Base-by-base conservation (phyloP, 2,888 invertebrate species). In the Tineola bisselliella region DNA sequence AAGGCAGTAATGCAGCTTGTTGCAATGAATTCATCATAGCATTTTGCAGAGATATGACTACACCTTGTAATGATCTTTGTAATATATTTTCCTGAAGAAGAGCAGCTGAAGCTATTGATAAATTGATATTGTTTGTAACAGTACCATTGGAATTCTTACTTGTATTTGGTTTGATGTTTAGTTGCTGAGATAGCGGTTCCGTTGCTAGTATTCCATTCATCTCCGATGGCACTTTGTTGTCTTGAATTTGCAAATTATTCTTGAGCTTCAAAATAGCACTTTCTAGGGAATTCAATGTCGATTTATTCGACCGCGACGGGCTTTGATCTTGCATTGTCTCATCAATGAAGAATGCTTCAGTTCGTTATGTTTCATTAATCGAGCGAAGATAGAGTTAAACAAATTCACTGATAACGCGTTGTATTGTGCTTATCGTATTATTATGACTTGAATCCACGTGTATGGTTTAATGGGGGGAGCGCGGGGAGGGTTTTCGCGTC, bases 1-100 rank as follows among this genome's bases (percentile, higher is more conserved):
- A 92, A 8, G 94, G 94, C 68, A 95, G 77, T 19, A 95, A 83
- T 0, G 94, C 94, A 0, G 94, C 95, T 72, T 94, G 93, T 75
- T 94, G 94, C 65, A 95, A 81, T 10, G 94, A 94, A 70, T 91
- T 93, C 82, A 95, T 92, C 89, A 95, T 92, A 8, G 94, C 94
- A 72, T 93, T 94, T 79, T 95, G 95, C 60, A 95, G 84, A 12
- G 94, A 93, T 66, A 94, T 88, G 38, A 94, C 93, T 59, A 94
- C 94, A 69, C 91, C 92, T 77, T 93, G 93, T 66, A 91, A 76
- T n/a, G 94, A 93, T 76, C 91, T 90, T 74, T 93, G 93, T 66
- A 91, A 77, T 79, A 90, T 87, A 66, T 90, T 90, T 73, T 91
- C 91, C 76, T 90, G 90, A 66, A 90, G 75, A 60, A 87, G 66